Conservation (phyloP, 1,140 invertebrate genomes). For the Fopius arisanus region DNA sequence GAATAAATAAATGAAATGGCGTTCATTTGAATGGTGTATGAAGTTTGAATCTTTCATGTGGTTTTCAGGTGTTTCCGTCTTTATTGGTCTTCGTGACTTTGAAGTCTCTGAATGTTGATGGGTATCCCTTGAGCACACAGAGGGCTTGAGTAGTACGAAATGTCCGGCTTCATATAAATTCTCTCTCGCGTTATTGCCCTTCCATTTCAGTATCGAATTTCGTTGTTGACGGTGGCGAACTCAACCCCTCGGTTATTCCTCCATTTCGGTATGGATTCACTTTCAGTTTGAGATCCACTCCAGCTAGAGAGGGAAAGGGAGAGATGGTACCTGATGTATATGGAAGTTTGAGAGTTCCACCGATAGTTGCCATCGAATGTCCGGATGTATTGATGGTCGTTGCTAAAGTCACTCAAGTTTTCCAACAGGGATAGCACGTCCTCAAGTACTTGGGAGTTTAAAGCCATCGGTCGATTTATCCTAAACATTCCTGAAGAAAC, state of each 20-base stretch:
- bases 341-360: not conserved
- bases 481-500: not conserved
- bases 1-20: not conserved
- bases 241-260: not conserved
- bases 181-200: not conserved
- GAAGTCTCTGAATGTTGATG: not conserved
- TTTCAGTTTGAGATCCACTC: not conserved
- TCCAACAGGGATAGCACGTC: not conserved
- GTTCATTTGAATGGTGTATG: not conserved
- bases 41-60: not conserved
- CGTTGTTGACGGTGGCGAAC: not conserved
- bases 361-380: slow-evolving; percentile 1
- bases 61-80: not conserved
- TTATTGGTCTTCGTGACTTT: not conserved
- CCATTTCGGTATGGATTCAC: not conserved
- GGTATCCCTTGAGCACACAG: not conserved
- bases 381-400: not conserved
- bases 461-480: not conserved
- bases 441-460: not conserved
- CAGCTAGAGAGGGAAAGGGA: not conserved
- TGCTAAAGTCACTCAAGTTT: not conserved
- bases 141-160: not conserved
- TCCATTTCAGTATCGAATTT: not conserved
- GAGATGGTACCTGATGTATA: not conserved
- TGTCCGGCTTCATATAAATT: slow-evolving; percentile 12